phyloP scores from a whole-genome alignment of 1,140 invertebrate species.

The Paralvinella palmiformis region DNA sequence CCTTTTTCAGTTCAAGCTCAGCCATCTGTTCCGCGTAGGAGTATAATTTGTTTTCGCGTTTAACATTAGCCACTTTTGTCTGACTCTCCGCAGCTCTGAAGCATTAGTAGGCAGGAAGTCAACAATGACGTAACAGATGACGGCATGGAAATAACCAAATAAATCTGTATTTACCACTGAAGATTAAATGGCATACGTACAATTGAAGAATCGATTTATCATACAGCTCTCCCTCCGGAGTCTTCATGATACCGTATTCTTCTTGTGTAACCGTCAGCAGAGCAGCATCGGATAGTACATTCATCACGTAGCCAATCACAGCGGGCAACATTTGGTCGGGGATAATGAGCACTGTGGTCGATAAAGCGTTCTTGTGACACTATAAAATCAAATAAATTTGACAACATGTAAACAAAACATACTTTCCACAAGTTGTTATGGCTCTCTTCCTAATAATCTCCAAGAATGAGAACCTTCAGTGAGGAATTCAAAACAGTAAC shows the following conservation, averaged over 20 bases:
- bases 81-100: constrained; percentile 52
- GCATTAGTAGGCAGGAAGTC: too few species aligned
- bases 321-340: constrained; percentile 60
- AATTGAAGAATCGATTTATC: constrained; percentile 82
- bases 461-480: too few species aligned
- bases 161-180: neutral
- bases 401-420: neutral
- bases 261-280: constrained; percentile 71
- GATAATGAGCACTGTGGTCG: constrained; percentile 58
- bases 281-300: constrained; percentile 60
- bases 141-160: neutral
- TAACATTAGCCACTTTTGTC: constrained; percentile 71
- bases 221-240: constrained; percentile 82
- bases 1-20: constrained; percentile 79
- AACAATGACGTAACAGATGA: neutral
- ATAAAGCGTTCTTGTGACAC: constrained; percentile 42
- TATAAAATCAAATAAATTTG: too few species aligned
- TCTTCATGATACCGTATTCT: constrained; percentile 83
- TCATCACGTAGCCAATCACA: constrained; percentile 55
- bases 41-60: constrained; percentile 93
- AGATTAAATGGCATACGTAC: constrained; percentile 48
- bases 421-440: too few species aligned
- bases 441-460: too few species aligned
- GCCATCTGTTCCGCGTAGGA: constrained; percentile 95
- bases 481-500: too few species aligned